Conservation (phyloP, 2,888 invertebrate genomes). For the Acronicta leporina region DNA sequence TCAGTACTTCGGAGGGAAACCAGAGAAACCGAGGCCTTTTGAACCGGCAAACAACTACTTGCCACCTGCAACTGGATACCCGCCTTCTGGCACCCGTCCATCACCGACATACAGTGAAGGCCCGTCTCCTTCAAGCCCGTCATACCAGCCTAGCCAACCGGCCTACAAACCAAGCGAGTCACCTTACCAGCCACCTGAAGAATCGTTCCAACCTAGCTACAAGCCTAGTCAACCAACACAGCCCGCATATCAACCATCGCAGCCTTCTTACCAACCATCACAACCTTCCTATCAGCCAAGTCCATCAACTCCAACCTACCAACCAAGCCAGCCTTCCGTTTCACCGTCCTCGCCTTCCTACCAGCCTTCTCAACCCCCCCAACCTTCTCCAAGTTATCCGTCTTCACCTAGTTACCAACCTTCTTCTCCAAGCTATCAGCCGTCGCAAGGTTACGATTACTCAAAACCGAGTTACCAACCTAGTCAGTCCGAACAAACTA, state of each 20-base stretch:
- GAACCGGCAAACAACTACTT: slow-evolving; percentile 83
- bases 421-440: slow-evolving; percentile 53
- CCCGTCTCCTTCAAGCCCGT: slow-evolving; percentile 66
- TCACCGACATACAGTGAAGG: slow-evolving; percentile 81
- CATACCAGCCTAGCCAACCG: slow-evolving; percentile 56
- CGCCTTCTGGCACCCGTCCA: slow-evolving; percentile 78
- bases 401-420: slow-evolving; percentile 58
- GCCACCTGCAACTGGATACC: slow-evolving; percentile 79
- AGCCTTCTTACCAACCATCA: slow-evolving; percentile 54
- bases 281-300: slow-evolving; percentile 68
- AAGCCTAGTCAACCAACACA: slow-evolving; percentile 58
- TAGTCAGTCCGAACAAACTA: slow-evolving; percentile 50
- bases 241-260: slow-evolving; percentile 55
- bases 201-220: slow-evolving; percentile 51
- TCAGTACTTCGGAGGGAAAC: slow-evolving; percentile 90
- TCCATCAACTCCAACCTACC: slow-evolving; percentile 61
- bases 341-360: slow-evolving; percentile 52
- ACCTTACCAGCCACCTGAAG: slow-evolving; percentile 46
- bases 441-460: slow-evolving; percentile 51
- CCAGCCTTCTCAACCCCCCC: slow-evolving; percentile 63
- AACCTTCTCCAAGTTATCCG: slow-evolving; percentile 54
- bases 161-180: slow-evolving; percentile 55
- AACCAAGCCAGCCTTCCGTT: slow-evolving; percentile 54
- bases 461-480: slow-evolving; percentile 54
- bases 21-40: slow-evolving; percentile 92